phyloP scores from a whole-genome alignment of 1,140 invertebrate genomes.

The Himalopsyche phryganea region DNA sequence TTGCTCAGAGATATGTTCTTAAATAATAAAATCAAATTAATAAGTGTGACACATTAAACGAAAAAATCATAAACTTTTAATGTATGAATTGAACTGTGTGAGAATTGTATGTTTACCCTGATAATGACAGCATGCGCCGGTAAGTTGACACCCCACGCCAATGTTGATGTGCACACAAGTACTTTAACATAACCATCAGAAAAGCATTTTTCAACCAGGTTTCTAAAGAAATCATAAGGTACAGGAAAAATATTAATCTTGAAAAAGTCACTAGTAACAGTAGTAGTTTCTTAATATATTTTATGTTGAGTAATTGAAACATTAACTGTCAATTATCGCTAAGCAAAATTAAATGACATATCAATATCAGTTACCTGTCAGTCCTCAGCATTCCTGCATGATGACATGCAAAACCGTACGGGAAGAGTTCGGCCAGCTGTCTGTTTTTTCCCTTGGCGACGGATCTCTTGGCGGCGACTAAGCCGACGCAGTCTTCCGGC shows the following conservation, averaged over 20 bases:
- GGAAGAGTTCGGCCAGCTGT: conserved; percentile 77
- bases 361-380: too few relatives aligned
- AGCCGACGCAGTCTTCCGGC: conserved; percentile 59
- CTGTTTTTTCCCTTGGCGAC: conserved; percentile 72
- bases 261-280: too few relatives aligned
- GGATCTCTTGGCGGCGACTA: conserved; percentile 60
- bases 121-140: conserved; percentile 98
- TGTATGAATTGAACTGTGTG: too few relatives aligned
- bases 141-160: conserved; percentile 99
- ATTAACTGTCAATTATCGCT: too few relatives aligned
- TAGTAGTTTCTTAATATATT: too few relatives aligned
- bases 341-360: too few relatives aligned
- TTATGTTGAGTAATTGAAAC: too few relatives aligned
- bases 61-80: too few relatives aligned
- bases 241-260: too few relatives aligned
- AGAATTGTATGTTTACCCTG: conserved; percentile 61
- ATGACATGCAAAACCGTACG: conserved; percentile 88
- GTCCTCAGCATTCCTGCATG: conserved; percentile 91
- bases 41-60: too few relatives aligned
- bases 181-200: conserved; percentile 87
- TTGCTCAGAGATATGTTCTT: too few relatives aligned
- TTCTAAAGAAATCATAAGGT: conserved; percentile 59
- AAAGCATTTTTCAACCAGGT: conserved; percentile 87
- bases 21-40: too few relatives aligned
- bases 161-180: conserved; percentile 93